Evolutionary conservation across 2,888 invertebrate species (phyloP), one percentile per base, ranked within the genome.

Genomic region (Hesperia comma): DNA sequence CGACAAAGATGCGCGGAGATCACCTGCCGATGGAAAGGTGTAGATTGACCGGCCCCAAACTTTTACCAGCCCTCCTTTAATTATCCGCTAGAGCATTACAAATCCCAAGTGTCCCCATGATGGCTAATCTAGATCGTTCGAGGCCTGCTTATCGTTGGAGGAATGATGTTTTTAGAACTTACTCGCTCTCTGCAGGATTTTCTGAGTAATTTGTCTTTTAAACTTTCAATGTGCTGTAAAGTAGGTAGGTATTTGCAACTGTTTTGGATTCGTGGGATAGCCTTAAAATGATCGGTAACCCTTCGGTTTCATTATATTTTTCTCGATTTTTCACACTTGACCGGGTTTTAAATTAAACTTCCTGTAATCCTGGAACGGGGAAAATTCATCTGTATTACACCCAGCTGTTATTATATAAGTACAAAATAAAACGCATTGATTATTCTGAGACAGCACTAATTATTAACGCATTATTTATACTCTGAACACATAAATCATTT

Each of bases 21-120:
- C 91, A 91, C 91, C 91, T 92, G 90, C 86, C 87, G 86, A 83
- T 82, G 78, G 69, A 81, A 90, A 90, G 90, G 90, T 90, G 91
- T 87, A 86, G 86, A 86, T 89, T 86, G 83, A 83, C 78, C 73
- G 77, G 79, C 86, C 88, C 86, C 84, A 87, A 90, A 87, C 85
- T 86, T 78, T 75, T 75, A 77, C 81, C 69, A 61, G 43, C 49
- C 62, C 76, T 76, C 78, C 76, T 81, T 82, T 81, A 82, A 82
- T 81, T 79, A 76, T 70, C 70, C 57, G 56, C 71, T 71, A 73
- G 75, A 75, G 73, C 73, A 74, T 62, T 54, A 55, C 43, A 15
- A 61, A 41, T 17, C 49, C 57, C 51, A 49, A 56, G 53, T 46
- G 61, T 56, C 49, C 7, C 43, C 15, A 63, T 68, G 74, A 75